phyloP scores from a whole-genome alignment of 2,888 invertebrate genomes.

The Torymus aiolomorphi region DNA sequence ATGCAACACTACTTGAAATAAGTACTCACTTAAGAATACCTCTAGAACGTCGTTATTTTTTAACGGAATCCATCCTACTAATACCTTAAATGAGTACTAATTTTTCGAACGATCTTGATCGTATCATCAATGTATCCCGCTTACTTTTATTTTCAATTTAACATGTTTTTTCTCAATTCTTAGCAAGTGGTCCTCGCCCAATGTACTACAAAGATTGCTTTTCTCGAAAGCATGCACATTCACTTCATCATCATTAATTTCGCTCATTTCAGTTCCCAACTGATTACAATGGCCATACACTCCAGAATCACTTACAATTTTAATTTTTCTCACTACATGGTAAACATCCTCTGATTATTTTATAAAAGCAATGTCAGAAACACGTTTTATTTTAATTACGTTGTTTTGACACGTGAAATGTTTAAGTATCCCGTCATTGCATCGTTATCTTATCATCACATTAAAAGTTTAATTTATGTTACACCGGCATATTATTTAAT shows the following conservation, averaged over 20 bases:
- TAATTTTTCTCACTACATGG: constrained; percentile 29
- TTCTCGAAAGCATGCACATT: constrained; percentile 45
- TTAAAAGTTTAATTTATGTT: constrained; percentile 26
- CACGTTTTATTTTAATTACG: constrained; percentile 2
- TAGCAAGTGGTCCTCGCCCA: constrained; percentile 47
- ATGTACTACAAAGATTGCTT: constrained; percentile 36
- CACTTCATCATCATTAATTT: constrained; percentile 50
- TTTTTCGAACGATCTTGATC: constrained; percentile 27
- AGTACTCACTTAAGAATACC: constrained; percentile 2
- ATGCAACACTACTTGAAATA: background rate
- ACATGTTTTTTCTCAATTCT: constrained; percentile 35
- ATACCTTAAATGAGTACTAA: constrained; percentile 17
- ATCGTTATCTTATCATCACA: background rate
- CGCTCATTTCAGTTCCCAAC: constrained; percentile 51
- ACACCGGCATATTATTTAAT: constrained; percentile 29
- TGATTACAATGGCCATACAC: constrained; percentile 41
- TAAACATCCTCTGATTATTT: constrained; percentile 24
- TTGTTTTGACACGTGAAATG: constrained; percentile 6
- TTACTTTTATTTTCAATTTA: constrained; percentile 41
- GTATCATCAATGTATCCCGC: constrained; percentile 23
- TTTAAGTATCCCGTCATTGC: constrained; percentile 1
- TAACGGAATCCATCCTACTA: background rate
- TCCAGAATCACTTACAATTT: constrained; percentile 36
- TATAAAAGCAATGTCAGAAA: background rate
- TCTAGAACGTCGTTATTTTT: background rate